Base-by-base conservation (phyloP, 2,113 vertebrate species). In the Grammomys surdaster region DNA sequence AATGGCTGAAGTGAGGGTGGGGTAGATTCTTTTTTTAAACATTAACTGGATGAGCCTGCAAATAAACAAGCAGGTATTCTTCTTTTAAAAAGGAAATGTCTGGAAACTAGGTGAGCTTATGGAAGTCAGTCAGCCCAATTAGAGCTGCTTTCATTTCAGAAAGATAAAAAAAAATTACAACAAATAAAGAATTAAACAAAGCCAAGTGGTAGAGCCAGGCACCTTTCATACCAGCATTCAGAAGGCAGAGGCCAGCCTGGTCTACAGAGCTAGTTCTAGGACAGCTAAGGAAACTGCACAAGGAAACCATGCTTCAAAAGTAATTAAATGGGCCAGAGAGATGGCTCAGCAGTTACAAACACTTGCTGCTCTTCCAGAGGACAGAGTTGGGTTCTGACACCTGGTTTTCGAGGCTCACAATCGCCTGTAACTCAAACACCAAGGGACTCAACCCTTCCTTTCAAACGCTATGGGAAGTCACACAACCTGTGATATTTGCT, bases 101-200 rank as follows among this genome's bases (percentile, higher is more conserved):
- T 94, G 48, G 63, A 92, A 95, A 92, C 65, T 80, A 95, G 43
- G 89, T 84, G 40, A 84, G 69, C 46, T 70, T 17, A 91, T 82
- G 7, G 46, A 20, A 88, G 36, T 93, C 51, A 82, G 56, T 95
- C 51, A 82, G 48, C 20, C 7, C 80, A 73, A 69, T 88, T 17
- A 90, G 13, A 81, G 36, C 72, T 7, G 0, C n/a, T 82, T 76
- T 69, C 65, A 54, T 90, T 65, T 80, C 60, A 95, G 63, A 78
- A 95, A n/a, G 60, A 48, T 81, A 82, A 95, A 81, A 92, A 40
- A 51, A 51, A 51, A 51, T 48, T 48, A 58, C 1, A 65, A n/a
- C 17, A 94, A 77, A 91, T 81, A 65, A 69, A 82, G 12, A 88
- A 76, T 73, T 86, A 56, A 51, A 43, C 48, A 54, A 20, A 67